Conservation (phyloP, 1,140 invertebrate genomes). For the Tetramorium parvispinum region DNA sequence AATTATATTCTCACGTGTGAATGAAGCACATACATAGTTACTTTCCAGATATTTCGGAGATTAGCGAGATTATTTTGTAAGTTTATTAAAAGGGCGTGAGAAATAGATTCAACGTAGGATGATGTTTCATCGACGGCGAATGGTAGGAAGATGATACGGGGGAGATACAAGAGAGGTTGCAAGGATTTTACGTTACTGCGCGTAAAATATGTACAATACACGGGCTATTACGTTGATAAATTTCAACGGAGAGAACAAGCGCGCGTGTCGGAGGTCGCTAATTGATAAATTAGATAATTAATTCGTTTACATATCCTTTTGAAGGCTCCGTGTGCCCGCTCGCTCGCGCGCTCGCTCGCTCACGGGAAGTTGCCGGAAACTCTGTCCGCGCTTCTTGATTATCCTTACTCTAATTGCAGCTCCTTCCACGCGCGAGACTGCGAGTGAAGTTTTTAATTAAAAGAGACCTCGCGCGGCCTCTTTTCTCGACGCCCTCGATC, state of each 20-base stretch:
- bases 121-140: constrained; percentile 1
- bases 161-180: not conserved
- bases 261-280: constrained; percentile 46
- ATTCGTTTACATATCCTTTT: constrained; percentile 73
- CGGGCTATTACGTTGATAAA: constrained; percentile 44
- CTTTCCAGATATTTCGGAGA: not conserved
- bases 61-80: not conserved
- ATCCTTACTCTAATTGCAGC: constrained; percentile 73
- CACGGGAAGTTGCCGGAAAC: constrained; percentile 60
- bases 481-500: constrained; percentile 20
- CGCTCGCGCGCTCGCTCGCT: not conserved
- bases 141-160: not conserved
- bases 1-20: constrained; percentile 11
- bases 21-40: not conserved
- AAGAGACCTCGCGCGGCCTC: constrained; percentile 36
- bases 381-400: constrained; percentile 69
- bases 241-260: constrained; percentile 21
- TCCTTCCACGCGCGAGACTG: constrained; percentile 18
- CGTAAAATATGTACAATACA: constrained; percentile 45
- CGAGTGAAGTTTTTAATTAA: constrained; percentile 78
- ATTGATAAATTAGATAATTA: constrained; percentile 76
- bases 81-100: not conserved
- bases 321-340: constrained; percentile 46
- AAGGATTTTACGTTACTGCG: constrained; percentile 7
- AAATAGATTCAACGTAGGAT: constrained; percentile 12